Evolutionary conservation across 2,113 vertebrate genomes (phyloP), one percentile per base, ranked within the genome.

Genomic region (Mugil cephalus): DNA sequence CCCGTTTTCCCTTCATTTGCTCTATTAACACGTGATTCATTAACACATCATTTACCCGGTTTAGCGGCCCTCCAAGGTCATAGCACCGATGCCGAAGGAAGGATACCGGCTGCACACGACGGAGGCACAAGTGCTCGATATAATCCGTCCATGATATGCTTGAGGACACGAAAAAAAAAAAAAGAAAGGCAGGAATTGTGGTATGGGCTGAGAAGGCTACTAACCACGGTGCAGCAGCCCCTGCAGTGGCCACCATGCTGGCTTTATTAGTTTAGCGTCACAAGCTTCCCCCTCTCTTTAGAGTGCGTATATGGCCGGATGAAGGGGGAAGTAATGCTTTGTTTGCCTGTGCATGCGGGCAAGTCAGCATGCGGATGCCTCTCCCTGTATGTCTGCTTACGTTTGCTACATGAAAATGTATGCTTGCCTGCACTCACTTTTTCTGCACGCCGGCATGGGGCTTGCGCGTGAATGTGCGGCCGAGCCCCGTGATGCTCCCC

Each of bases 231-330:
- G 62, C 80, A 67, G 42, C 81, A 72, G 80, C 71, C 74, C 71
- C 83, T 89, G 79, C 79, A 85, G 85, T 71, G 75, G 79, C 87
- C 80, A 70, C 79, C 77, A 86, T 80, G 86, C 81, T 85, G 85
- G 70, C 78, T 86, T 84, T 87, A 91, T 90, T 91, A 91, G 88
- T 90, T 88, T 87, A 88, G 78, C 73, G 73, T 79, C 82, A 86
- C 83, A 86, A 75, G 69, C 77, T 58, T 84, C 77, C 74, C 82
- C 82, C 74, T 39, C 10, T 39, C 10, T 38, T 39, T 82, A 79
- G 76, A 80, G 69, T 61, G 60, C 78, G 74, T 71, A 58, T 84
- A 62, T 74, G 76, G 48, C 79, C 75, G 72, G 60, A 81, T 59
- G 70, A 66, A 85, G 71, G 58, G n/a, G 24, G 75, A 71, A 58